Conservation (phyloP, 2,888 invertebrate species). For the Ochropleura leucogaster region DNA sequence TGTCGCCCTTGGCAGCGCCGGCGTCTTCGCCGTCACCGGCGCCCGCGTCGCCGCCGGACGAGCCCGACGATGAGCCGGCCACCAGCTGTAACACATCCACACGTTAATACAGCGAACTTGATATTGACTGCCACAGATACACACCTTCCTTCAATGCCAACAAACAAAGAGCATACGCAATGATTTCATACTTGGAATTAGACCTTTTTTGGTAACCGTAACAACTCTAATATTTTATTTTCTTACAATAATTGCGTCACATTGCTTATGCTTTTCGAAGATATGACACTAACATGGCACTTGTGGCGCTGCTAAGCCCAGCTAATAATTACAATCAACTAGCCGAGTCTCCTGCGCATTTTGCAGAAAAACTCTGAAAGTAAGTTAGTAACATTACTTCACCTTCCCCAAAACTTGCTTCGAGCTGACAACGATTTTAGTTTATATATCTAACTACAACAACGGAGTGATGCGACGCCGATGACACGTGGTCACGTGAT, state of each 20-base stretch:
- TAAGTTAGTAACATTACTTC: slow-evolving; percentile 4
- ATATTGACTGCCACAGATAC: slow-evolving; percentile 9
- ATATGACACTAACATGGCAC: background rate
- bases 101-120: background rate
- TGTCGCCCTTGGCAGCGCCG: slow-evolving; percentile 91
- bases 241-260: no score
- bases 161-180: background rate
- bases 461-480: slow-evolving; percentile 11
- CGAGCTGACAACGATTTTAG: slow-evolving; percentile 30
- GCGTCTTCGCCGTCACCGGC: slow-evolving; percentile 88
- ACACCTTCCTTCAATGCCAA: background rate
- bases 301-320: background rate
- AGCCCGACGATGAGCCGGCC: slow-evolving; percentile 92
- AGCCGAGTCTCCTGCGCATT: background rate
- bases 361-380: slow-evolving; percentile 25
- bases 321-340: background rate
- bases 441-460: slow-evolving; percentile 33
- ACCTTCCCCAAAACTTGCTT: slow-evolving; percentile 26
- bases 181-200: background rate
- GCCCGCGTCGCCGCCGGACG: slow-evolving; percentile 87
- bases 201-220: background rate
- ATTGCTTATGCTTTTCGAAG: background rate
- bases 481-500: background rate
- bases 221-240: no score
- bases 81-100: slow-evolving; percentile 92